Conservation (phyloP, 2,888 invertebrate genomes). For the Kryphioiulus occultus region DNA sequence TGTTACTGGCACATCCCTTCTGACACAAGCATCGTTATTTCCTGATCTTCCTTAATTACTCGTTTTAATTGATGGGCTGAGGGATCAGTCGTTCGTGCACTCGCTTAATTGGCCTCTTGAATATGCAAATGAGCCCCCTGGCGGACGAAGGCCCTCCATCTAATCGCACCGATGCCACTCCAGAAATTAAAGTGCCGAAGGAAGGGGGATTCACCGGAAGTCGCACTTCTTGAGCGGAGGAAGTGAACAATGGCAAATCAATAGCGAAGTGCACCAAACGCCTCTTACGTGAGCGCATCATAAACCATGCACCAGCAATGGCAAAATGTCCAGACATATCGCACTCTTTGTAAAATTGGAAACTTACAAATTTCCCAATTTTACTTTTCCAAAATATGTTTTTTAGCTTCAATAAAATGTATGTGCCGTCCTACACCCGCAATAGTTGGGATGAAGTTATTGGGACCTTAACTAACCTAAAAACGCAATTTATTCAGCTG, state of each 20-base stretch:
- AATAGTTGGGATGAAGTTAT: too few relatives aligned
- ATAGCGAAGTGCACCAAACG: not conserved
- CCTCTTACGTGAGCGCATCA: not conserved
- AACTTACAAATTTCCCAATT: too few relatives aligned
- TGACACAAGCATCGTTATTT: too few relatives aligned
- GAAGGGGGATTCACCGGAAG: not conserved
- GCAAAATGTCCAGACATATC: not conserved
- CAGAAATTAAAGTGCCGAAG: not conserved
- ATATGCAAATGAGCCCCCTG: not conserved
- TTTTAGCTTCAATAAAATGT: too few relatives aligned
- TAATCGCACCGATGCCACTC: not conserved
- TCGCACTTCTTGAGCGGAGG: not conserved
- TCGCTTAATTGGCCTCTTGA: not conserved
- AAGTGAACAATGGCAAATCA: not conserved
- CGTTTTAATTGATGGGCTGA: not conserved
- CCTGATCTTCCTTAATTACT: not conserved
- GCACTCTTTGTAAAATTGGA: too few relatives aligned
- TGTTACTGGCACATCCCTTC: too few relatives aligned
- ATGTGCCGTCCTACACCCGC: too few relatives aligned
- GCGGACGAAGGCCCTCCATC: not conserved
- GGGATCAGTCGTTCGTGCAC: not conserved
- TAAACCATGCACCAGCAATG: not conserved
- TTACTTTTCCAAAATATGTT: too few relatives aligned
- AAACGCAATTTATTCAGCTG: too few relatives aligned
- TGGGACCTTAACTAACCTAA: too few relatives aligned